Base-by-base conservation (phyloP, 2,797 vertebrate genomes). In the Channa striata region DNA sequence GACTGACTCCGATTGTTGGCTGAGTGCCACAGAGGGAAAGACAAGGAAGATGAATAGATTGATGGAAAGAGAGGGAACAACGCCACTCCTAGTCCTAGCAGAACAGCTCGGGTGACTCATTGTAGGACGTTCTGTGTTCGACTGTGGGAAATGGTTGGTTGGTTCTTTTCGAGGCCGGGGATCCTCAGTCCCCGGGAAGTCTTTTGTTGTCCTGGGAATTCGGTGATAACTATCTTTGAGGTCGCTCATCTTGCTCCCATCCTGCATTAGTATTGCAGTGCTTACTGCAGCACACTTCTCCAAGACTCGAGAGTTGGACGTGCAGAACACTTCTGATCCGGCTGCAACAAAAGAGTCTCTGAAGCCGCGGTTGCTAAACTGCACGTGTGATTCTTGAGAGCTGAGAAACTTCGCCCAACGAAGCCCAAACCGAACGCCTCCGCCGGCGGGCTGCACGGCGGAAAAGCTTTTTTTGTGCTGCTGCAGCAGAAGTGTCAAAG, bases 1-100 rank as follows among this genome's bases (percentile, higher is more conserved):
- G 82, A 83, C 84, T 90, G 86, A 87, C 88, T 91, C 80, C 80
- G 62, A 44, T 77, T 82, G 85, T 83, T 90, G 89, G 86, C 84
- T 37, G 73, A 82, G 69, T 67, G 80, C 82, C 89, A 89, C 77
- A 56, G 64, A 79, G 60, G 53, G 64, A 74, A 60, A 59, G 59
- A 68, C 72, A 63, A 66, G 37, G 39, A 72, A 70, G 62, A 74
- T 36, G 59, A 68, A 57, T 47, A 66, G 74, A 82, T 49, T 73
- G 64, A 74, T 67, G 63, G 66, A 73, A 59, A 67, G 56, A 77
- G 20, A 46, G 21, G 19, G 56, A 66, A 44, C 30, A 70, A 39
- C 52, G 47, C 11, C 49, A 49, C 52, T 76, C 47, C 46, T 68
- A 12, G 52, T 40, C 5, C 40, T 62, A 68, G 59, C 20, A 14